Base-by-base conservation (phyloP, 2,888 invertebrate genomes). In the Drosophila mulleri region DNA sequence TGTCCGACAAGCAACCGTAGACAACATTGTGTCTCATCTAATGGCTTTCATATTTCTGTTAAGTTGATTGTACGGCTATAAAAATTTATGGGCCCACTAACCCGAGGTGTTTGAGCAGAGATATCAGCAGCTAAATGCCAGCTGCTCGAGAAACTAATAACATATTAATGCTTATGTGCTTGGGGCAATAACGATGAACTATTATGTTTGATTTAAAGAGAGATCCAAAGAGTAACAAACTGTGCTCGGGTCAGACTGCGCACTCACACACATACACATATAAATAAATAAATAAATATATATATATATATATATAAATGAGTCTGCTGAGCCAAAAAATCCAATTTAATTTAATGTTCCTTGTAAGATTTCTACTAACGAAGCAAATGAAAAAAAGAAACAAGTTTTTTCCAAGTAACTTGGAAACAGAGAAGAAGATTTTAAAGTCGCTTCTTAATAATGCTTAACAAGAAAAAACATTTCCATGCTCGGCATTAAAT, bases 11-110 rank as follows among this genome's bases (percentile, higher is more conserved):
- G 58, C 48, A 69, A 47, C 35, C 60, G 32, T 42, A 64, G 57
- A 58, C 80, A 63, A 72, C 62, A 74, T 58, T 77, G 66, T 76
- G 67, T 71, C 66, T 37, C 50, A 66, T 80, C 65, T 72, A 83
- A 81, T 83, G 83, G 66, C 66, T 64, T 72, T 67, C 57, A 80
- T 83, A 83, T 72, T 80, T 80, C 58, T 57, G 37, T 63, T 37
- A 65, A 72, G 59, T 78, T 77, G 59, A 80, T 79, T 82, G 59
- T 44, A 50, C 60, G 41, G 45, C 67, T 58, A 78, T 75, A 52
- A 82, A 72, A 72, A 67, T 68, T 53, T 41, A 75, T 76, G 68
- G 56, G 18, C 44, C 41, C 61, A 64, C 50, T 64, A 54, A 57
- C 59, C 57, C 75, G 52, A 77, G 60, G 59, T 57, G 45, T 57